A percentile compares a stretch with the other conserved stretches of the same genome.
Conservation (phyloP, 2,113 vertebrate genomes). For the Ivindomyrus marchei region DNA sequence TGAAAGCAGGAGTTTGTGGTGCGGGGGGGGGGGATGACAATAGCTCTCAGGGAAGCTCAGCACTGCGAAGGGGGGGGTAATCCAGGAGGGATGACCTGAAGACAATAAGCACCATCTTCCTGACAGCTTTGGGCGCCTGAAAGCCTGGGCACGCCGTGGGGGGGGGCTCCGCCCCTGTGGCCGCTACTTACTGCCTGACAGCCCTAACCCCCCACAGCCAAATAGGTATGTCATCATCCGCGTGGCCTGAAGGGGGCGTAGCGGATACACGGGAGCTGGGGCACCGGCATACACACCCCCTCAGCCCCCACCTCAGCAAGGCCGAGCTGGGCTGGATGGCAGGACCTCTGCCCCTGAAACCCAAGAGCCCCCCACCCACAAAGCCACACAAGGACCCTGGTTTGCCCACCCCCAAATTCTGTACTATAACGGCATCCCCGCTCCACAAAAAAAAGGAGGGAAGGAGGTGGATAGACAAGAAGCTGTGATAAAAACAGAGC, state of each 20-base stretch:
- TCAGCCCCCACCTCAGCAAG: neutral
- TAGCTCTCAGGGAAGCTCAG: conserved; percentile 30
- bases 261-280: neutral
- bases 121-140: conserved; percentile 40
- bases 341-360: neutral
- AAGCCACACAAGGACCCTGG: neutral
- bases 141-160: conserved; percentile 36
- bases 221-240: neutral
- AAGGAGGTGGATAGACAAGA: neutral
- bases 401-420: neutral
- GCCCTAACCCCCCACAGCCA: neutral
- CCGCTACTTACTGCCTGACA: conserved; percentile 23
- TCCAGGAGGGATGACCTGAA: conserved; percentile 42
- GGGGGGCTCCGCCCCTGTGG: neutral
- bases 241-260: neutral
- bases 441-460: neutral
- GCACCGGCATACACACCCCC: neutral
- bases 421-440: neutral
- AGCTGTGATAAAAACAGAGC: neutral
- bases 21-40: conserved; percentile 23
- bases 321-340: neutral
- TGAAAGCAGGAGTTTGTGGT: conserved; percentile 31
- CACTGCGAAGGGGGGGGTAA: conserved; percentile 30
- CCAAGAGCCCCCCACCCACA: neutral
- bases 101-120: conserved; percentile 50